phyloP scores from a whole-genome alignment of 53 echinoderm and acorn worm genomes.

The Luidia sarsii region DNA sequence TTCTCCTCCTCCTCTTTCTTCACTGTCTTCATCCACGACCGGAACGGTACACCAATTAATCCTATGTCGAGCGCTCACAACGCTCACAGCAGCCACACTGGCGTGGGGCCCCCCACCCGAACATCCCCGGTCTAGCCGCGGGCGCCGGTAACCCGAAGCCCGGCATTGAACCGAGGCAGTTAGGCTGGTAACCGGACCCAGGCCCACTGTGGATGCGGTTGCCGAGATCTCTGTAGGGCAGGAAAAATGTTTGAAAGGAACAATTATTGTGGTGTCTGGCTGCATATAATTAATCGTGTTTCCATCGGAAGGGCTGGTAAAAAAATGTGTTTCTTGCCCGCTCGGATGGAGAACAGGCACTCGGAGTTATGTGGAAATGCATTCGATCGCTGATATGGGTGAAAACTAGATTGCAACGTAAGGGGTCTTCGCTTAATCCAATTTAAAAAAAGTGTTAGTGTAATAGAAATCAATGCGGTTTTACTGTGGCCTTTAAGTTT shows the following conservation, averaged over 20 bases:
- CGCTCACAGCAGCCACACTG: background rate
- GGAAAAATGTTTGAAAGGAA: background rate
- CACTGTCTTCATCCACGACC: too few species aligned
- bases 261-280: constrained; percentile 1
- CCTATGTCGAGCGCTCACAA: constrained; percentile 34
- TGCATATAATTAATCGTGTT: constrained; percentile 13
- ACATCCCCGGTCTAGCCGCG: constrained; percentile 23
- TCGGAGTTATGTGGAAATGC: too few species aligned
- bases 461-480: too few species aligned
- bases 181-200: constrained; percentile 50
- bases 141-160: constrained; percentile 45
- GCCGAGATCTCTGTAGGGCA: constrained; percentile 21
- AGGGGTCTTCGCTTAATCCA: too few species aligned
- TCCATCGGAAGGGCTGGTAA: background rate
- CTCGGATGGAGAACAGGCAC: too few species aligned
- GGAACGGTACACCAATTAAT: constrained; percentile 30
- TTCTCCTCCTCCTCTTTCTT: too few species aligned
- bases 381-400: too few species aligned
- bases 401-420: too few species aligned
- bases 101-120: too few species aligned
- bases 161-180: constrained; percentile 50
- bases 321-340: background rate
- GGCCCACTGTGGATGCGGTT: constrained; percentile 24
- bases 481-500: too few species aligned
- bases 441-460: too few species aligned